Evolutionary conservation across 2,888 invertebrate species (phyloP).

Genomic region (Sphaerophoria taeniata): DNA sequence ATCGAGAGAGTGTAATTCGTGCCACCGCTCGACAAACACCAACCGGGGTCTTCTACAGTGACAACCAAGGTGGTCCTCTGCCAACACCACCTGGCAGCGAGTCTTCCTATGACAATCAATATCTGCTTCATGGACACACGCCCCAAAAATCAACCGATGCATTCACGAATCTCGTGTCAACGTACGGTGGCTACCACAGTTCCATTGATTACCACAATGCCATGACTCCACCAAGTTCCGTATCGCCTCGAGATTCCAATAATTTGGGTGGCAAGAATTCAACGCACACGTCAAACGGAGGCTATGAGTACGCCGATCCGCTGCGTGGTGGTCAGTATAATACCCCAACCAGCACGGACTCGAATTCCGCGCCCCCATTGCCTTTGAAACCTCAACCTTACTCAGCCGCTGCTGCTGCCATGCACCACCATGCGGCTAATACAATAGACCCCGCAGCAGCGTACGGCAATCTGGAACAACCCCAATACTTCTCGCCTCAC

Average conservation of each 20-base stretch:
- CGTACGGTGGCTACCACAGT: constrained; percentile 86
- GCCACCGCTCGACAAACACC: constrained; percentile 87
- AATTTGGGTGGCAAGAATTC: constrained; percentile 83
- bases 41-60: constrained; percentile 81
- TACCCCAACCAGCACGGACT: constrained; percentile 83
- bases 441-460: constrained; percentile 86
- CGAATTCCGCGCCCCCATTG: constrained; percentile 86
- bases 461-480: constrained; percentile 87
- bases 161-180: constrained; percentile 85
- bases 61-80: constrained; percentile 88
- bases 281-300: constrained; percentile 81
- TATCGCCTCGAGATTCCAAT: constrained; percentile 94
- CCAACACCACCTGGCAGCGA: constrained; percentile 96
- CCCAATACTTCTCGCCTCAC: constrained; percentile 92
- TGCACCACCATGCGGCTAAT: constrained; percentile 84
- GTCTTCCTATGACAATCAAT: constrained; percentile 87
- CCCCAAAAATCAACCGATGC: constrained; percentile 85
- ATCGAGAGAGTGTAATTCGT: constrained; percentile 96
- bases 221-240: constrained; percentile 98
- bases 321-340: constrained; percentile 83
- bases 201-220: constrained; percentile 94
- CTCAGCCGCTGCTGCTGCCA: constrained; percentile 88
- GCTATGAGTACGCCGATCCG: constrained; percentile 87
- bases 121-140: constrained; percentile 83
- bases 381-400: constrained; percentile 96